A percentile compares a stretch with the other conserved stretches of the same genome.
phyloP scores from a whole-genome alignment of 2,797 vertebrate species.

The Anableps anableps region DNA sequence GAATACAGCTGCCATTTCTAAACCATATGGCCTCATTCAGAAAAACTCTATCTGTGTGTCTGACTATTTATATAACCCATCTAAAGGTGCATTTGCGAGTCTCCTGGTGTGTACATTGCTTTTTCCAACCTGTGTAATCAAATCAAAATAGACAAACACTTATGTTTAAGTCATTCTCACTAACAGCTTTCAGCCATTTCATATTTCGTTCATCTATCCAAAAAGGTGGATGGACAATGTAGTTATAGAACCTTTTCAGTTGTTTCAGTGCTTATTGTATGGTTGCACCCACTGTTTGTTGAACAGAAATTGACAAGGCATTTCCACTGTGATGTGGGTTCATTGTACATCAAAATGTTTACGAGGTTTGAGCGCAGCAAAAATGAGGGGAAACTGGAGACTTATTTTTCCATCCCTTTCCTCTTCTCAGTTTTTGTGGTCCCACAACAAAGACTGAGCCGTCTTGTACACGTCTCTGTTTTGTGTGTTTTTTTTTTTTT shows the following conservation, averaged over 20 bases:
- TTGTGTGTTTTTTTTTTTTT: constrained; percentile 12
- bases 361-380: constrained; percentile 30
- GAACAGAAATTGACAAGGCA: constrained; percentile 13
- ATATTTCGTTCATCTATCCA: not conserved
- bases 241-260: not conserved
- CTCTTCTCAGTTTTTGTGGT: constrained; percentile 1
- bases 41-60: constrained; percentile 28
- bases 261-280: constrained; percentile 17
- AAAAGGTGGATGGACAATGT: constrained; percentile 1
- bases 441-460: constrained; percentile 22
- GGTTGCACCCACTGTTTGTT: constrained; percentile 9
- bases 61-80: constrained; percentile 57
- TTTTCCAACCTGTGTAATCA: constrained; percentile 23
- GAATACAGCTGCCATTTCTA: constrained; percentile 32
- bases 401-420: constrained; percentile 20
- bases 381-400: constrained; percentile 13
- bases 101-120: constrained; percentile 25
- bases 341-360: constrained; percentile 64
- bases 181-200: constrained; percentile 1
- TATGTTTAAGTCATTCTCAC: constrained; percentile 11
- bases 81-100: constrained; percentile 24
- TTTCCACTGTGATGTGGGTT: constrained; percentile 31
- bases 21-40: constrained; percentile 48
- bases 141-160: constrained; percentile 17
- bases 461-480: constrained; percentile 37